These are phyloP conservation scores for Meloidogyne floridensis DNA, from an alignment of 1,140 invertebrate species.

Conservation along the genomic window DNA sequence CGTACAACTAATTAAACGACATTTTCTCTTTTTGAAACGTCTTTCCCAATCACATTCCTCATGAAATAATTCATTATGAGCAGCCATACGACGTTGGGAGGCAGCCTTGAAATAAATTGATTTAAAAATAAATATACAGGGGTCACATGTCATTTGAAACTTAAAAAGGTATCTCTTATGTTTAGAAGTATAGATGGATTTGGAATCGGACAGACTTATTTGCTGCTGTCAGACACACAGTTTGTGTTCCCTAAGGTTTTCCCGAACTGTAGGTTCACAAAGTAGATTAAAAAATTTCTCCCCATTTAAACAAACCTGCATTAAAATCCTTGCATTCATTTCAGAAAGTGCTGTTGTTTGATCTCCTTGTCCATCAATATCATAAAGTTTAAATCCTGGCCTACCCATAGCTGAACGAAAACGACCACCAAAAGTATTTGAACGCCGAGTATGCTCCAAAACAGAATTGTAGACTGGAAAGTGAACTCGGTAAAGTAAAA, in stretches of 20 bases:
- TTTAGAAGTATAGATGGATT: no score
- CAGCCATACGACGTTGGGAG: slow-evolving; percentile 36
- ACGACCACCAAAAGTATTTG: slow-evolving; percentile 8
- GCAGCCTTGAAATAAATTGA: slow-evolving; percentile 40
- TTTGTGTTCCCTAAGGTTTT: neutral
- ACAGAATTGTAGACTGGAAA: slow-evolving; percentile 48
- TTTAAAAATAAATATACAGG: neutral
- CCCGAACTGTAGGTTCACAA: no score
- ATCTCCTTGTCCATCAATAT: slow-evolving; percentile 44
- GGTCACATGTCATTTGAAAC: no score
- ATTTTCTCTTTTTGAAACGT: slow-evolving; percentile 44
- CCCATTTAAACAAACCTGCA: neutral
- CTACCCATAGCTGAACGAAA: neutral
- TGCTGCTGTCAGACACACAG: neutral
- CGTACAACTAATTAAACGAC: slow-evolving; percentile 40
- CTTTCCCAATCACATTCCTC: slow-evolving; percentile 48
- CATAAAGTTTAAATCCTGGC: slow-evolving; percentile 47
- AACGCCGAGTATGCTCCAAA: slow-evolving; percentile 37
- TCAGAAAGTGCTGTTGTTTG: slow-evolving; percentile 34
- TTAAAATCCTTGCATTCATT: slow-evolving; percentile 34
- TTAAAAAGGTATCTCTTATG: no score
- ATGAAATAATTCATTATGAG: slow-evolving; percentile 47
- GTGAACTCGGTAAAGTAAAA: slow-evolving; percentile 40
- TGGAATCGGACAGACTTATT: no score
- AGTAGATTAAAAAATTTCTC: neutral